These are phyloP conservation scores for Phoebastria nigripes DNA, from an alignment of 2,797 vertebrate genomes.

Conservation along the genomic window DNA sequence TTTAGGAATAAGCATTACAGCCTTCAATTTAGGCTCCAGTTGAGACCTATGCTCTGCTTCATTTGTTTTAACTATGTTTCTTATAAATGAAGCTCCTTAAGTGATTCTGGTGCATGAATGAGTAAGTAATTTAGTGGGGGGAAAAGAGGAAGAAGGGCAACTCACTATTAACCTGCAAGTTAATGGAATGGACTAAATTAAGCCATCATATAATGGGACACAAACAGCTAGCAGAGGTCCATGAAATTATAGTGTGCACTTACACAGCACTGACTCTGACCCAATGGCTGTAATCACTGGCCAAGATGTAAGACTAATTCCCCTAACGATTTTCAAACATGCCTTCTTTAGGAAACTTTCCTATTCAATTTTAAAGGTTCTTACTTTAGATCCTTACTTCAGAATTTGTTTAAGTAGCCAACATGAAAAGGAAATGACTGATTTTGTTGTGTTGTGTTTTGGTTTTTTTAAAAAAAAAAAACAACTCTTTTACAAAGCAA, in stretches of 20 bases:
- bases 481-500: background rate
- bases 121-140: background rate
- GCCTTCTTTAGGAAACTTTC: background rate
- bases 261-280: background rate
- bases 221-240: background rate
- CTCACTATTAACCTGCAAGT: slow-evolving; percentile 39
- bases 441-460: background rate
- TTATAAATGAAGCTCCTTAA: slow-evolving; percentile 60
- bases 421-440: background rate
- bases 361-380: background rate
- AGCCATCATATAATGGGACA: background rate
- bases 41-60: slow-evolving; percentile 45
- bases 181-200: slow-evolving; percentile 39
- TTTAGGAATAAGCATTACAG: slow-evolving; percentile 67
- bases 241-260: background rate
- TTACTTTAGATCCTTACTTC: background rate
- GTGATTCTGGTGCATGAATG: slow-evolving; percentile 60
- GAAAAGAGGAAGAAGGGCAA: slow-evolving; percentile 35
- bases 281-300: background rate
- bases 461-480: background rate
- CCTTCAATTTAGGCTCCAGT: slow-evolving; percentile 43
- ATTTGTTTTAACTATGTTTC: slow-evolving; percentile 63
- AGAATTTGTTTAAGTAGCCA: background rate
- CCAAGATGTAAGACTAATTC: background rate
- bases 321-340: background rate